phyloP scores from a whole-genome alignment of 2,113 vertebrate genomes.

The Carlito syrichta region DNA sequence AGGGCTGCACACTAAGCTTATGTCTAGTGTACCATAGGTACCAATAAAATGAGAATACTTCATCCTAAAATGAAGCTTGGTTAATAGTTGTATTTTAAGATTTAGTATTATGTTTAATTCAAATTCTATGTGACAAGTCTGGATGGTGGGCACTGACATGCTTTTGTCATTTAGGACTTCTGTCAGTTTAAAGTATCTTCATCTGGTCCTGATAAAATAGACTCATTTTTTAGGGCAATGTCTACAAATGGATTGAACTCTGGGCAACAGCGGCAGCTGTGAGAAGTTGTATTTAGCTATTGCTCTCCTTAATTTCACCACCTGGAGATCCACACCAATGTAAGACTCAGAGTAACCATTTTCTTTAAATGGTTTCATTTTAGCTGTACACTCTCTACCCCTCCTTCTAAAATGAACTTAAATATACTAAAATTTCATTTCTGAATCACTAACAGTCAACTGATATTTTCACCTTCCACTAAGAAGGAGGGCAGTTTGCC shows the following conservation, averaged over 20 bases:
- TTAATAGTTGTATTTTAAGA: neutral
- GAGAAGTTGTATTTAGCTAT: neutral
- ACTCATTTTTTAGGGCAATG: neutral
- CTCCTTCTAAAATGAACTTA: conserved; percentile 11
- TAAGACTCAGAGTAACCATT: neutral
- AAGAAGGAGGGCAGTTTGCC: conserved; percentile 27
- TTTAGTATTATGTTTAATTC: neutral
- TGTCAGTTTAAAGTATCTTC: neutral
- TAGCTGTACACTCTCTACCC: neutral
- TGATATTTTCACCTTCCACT: conserved; percentile 52
- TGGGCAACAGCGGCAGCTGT: neutral
- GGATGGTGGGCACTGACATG: too few relatives aligned
- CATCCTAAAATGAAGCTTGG: neutral
- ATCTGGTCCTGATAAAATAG: neutral
- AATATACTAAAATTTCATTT: conserved; percentile 47
- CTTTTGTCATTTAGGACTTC: neutral
- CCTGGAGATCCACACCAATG: neutral
- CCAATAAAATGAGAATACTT: neutral
- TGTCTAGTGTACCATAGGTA: neutral
- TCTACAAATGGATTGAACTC: neutral
- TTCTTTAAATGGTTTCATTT: neutral
- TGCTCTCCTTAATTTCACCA: neutral
- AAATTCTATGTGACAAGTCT: neutral
- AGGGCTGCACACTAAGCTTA: neutral
- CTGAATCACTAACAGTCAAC: conserved; percentile 50